Conservation (phyloP, 1,140 invertebrate species). For the Ylistrum balloti region DNA sequence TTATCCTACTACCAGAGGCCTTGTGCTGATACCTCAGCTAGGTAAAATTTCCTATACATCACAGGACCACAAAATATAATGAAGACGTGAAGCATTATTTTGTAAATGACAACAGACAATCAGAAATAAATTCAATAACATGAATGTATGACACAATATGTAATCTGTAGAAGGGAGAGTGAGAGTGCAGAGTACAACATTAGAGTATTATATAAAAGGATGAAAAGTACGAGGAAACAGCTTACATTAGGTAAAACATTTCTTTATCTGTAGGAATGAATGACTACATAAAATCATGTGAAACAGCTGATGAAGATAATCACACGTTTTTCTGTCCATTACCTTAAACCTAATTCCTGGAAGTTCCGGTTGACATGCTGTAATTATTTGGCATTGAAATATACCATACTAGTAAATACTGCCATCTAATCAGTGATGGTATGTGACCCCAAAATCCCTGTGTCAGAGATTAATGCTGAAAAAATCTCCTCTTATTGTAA, state of each 20-base stretch:
- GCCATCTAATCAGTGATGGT: neutral
- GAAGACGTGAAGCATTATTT: too few relatives aligned
- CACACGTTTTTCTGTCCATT: constrained; percentile 8
- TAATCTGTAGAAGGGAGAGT: too few relatives aligned
- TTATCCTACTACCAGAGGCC: neutral
- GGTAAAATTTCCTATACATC: neutral
- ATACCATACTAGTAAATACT: neutral
- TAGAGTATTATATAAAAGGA: too few relatives aligned
- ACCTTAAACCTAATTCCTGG: neutral
- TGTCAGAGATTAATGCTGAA: neutral
- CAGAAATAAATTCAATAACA: too few relatives aligned
- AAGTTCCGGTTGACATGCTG: neutral
- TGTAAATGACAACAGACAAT: too few relatives aligned
- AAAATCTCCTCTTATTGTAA: neutral
- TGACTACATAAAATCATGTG: too few relatives aligned
- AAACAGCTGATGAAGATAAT: constrained; percentile 31
- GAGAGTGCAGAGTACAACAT: too few relatives aligned
- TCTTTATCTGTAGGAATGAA: too few relatives aligned
- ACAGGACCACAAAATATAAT: neutral
- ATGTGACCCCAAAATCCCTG: neutral
- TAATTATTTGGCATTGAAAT: constrained; percentile 11
- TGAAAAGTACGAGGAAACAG: too few relatives aligned
- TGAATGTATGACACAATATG: too few relatives aligned
- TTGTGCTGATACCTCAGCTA: neutral
- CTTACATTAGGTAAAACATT: too few relatives aligned